Conservation (phyloP, 2,113 vertebrate genomes). For the Plestiodon gilberti region DNA sequence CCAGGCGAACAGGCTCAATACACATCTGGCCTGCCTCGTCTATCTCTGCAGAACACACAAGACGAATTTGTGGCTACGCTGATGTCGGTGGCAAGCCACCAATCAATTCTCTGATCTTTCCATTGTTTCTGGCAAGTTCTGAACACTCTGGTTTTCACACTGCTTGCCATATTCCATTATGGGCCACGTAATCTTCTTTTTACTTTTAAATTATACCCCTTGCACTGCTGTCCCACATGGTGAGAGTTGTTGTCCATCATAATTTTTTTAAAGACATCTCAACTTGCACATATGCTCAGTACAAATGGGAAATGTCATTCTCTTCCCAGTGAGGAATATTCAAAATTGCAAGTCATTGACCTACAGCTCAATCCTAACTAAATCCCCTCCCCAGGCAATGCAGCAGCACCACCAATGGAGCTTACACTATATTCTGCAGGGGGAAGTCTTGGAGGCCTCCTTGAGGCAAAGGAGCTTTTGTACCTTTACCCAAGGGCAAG, state of each 20-base stretch:
- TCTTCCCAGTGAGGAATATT: not conserved
- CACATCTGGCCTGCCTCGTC: not conserved
- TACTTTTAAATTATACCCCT: not conserved
- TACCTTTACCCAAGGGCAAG: not conserved
- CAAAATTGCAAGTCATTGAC: not conserved
- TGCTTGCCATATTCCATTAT: constrained; percentile 7
- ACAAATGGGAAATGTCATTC: not conserved
- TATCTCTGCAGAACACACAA: constrained; percentile 15
- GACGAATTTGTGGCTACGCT: not conserved
- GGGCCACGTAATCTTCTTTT: not conserved
- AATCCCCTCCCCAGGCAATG: too few relatives aligned
- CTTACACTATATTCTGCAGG: too few relatives aligned
- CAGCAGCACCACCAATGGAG: too few relatives aligned
- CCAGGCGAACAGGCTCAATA: not conserved
- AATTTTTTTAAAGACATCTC: not conserved
- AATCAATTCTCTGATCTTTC: not conserved
- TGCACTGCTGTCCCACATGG: not conserved
- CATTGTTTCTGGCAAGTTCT: constrained; percentile 22
- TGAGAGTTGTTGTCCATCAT: constrained; percentile 3
- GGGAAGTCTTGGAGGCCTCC: too few relatives aligned
- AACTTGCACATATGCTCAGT: not conserved
- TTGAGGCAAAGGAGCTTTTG: not conserved
- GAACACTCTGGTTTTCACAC: not conserved
- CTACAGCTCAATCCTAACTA: not conserved
- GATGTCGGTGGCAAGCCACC: not conserved